Evolutionary conservation across 2,797 vertebrate genomes (phyloP).

Genomic region (Pachyuromys duprasi): DNA sequence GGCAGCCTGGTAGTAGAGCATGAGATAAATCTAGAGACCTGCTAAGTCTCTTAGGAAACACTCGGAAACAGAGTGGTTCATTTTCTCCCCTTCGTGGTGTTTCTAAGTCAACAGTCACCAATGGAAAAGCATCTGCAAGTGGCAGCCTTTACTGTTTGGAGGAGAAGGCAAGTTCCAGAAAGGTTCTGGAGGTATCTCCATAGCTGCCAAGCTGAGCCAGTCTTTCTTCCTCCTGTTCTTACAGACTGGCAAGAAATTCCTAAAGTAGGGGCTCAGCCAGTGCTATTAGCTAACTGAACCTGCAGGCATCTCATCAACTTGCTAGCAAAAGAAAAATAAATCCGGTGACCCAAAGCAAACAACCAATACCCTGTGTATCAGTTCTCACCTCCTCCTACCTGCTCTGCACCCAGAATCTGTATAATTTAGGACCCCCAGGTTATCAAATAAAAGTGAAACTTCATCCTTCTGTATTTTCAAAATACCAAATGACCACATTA

Average conservation of each 20-base stretch:
- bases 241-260: constrained; percentile 28
- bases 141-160: background rate
- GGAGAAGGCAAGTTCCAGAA: background rate
- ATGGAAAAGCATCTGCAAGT: constrained; percentile 41
- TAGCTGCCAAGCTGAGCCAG: constrained; percentile 6
- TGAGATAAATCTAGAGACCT: constrained; percentile 49
- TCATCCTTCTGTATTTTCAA: constrained; percentile 24
- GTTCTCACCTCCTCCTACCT: background rate
- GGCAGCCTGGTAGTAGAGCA: constrained; percentile 60
- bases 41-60: constrained; percentile 61
- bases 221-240: constrained; percentile 11
- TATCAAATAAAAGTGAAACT: constrained; percentile 31
- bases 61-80: constrained; percentile 36
- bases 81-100: constrained; percentile 28
- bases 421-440: background rate
- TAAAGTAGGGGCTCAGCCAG: background rate
- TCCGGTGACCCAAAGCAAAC: background rate
- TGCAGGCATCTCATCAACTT: constrained; percentile 10
- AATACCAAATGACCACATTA: background rate
- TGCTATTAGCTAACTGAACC: background rate
- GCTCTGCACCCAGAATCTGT: background rate
- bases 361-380: background rate
- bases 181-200: background rate
- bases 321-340: constrained; percentile 62
- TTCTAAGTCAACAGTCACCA: constrained; percentile 54